Conservation (phyloP, 1,140 invertebrate genomes). For the Drosophila mojavensis region DNA sequence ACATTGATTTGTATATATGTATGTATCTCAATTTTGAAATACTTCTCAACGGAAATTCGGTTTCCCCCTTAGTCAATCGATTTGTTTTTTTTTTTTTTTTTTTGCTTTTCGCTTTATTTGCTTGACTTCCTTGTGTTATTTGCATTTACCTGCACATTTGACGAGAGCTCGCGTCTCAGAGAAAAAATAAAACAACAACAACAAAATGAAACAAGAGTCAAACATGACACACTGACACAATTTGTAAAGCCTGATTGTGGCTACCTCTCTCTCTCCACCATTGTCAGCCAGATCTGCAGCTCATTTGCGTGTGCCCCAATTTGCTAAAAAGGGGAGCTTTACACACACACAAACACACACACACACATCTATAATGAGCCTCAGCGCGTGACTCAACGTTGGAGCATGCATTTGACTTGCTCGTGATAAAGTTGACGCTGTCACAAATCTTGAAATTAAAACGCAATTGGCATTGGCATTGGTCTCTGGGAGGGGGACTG, state of each 20-base stretch:
- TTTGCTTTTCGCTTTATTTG: constrained; percentile 15
- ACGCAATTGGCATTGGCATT: constrained; percentile 56
- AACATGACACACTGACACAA: constrained; percentile 66
- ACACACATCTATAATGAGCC: not conserved
- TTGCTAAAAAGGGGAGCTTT: not conserved
- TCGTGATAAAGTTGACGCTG: constrained; percentile 27
- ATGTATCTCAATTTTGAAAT: not conserved
- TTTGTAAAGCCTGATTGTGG: constrained; percentile 12
- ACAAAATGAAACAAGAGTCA: constrained; percentile 22
- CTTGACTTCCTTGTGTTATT: constrained; percentile 42
- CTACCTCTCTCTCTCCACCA: not conserved
- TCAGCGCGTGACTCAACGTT: constrained; percentile 22
- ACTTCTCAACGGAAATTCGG: not conserved
- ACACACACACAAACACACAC: not conserved
- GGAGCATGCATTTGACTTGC: constrained; percentile 30
- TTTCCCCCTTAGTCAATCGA: not conserved
- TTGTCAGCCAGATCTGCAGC: not conserved
- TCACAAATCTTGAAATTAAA: constrained; percentile 31
- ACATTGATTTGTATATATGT: not conserved
- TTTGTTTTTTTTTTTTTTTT: not conserved
- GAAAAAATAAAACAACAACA: no score
- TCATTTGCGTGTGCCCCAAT: constrained; percentile 23
- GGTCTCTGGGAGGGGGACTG: constrained; percentile 1
- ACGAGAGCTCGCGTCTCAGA: not conserved
- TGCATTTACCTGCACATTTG: constrained; percentile 31